Percentiles rank a stretch among this genome's conserved stretches.
These are phyloP conservation scores for Aleadryas rufinucha DNA, from an alignment of 2,113 vertebrate species.

Conservation along the genomic window DNA sequence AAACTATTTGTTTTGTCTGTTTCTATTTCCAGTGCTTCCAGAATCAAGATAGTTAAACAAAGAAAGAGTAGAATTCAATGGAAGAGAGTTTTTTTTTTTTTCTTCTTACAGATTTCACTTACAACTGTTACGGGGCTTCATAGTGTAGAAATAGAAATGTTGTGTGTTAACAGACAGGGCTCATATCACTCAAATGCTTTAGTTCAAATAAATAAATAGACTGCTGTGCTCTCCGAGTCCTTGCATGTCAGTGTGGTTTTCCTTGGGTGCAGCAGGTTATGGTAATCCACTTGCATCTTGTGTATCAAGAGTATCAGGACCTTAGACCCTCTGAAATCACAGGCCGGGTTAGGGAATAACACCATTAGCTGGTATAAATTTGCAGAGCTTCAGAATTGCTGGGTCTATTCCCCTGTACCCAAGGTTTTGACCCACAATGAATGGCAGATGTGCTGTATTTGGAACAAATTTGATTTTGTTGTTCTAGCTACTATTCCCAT, in stretches of 20 bases:
- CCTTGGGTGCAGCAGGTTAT: background rate
- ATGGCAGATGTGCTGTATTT: background rate
- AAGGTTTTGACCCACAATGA: background rate
- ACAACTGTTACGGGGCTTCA: background rate
- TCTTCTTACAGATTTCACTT: background rate
- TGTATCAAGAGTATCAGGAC: background rate
- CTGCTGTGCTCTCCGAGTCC: background rate
- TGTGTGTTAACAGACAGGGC: background rate
- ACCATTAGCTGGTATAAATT: background rate
- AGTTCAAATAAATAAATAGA: background rate
- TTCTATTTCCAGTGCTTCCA: background rate
- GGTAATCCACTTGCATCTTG: background rate
- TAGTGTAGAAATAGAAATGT: background rate
- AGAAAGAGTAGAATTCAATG: background rate
- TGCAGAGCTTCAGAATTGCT: background rate
- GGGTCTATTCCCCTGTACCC: background rate
- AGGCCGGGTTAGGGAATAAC: background rate
- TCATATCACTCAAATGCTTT: background rate
- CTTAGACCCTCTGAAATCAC: background rate
- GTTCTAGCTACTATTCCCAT: background rate
- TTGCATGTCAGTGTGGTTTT: background rate
- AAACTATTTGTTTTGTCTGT: background rate
- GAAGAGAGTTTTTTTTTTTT: background rate
- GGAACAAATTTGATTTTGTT: background rate
- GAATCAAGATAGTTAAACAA: background rate